phyloP scores from a whole-genome alignment of 2,888 invertebrate genomes.

The Ochropleura leucogaster region DNA sequence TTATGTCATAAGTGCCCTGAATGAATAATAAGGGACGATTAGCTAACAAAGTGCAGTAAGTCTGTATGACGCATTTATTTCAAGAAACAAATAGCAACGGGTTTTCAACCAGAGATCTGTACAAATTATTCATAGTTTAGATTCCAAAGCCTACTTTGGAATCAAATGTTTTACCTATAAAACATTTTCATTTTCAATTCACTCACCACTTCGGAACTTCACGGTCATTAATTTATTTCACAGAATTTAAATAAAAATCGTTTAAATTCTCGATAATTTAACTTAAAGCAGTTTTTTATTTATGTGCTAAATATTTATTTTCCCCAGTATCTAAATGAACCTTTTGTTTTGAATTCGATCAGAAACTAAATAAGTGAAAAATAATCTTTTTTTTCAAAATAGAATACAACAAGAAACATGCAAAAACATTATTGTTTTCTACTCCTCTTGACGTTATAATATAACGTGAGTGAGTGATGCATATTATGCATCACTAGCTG shows the following conservation, averaged over 20 bases:
- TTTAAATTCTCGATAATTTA: neutral
- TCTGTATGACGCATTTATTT: constrained; percentile 7
- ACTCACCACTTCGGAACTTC: no score
- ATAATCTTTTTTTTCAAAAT: no score
- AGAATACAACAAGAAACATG: no score
- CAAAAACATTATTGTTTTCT: no score
- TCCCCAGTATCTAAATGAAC: neutral
- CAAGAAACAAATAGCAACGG: no score
- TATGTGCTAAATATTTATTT: no score
- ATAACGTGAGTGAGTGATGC: no score
- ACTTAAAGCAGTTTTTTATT: neutral
- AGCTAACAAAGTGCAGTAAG: constrained; percentile 40
- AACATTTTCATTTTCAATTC: no score
- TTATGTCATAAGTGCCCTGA: constrained; percentile 19
- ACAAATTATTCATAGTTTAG: neutral
- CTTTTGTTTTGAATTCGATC: neutral
- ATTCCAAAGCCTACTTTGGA: neutral
- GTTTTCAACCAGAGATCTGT: neutral
- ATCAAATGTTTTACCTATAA: no score
- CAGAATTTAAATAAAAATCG: rapidly evolving
- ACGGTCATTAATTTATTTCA: no score
- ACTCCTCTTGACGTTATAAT: no score
- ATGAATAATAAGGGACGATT: constrained; percentile 27
- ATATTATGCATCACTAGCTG: no score
- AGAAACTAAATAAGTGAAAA: neutral